A percentile compares a stretch with the other conserved stretches of the same genome.
phyloP scores from a whole-genome alignment of 2,113 vertebrate genomes.

The Peromyscus leucopus region DNA sequence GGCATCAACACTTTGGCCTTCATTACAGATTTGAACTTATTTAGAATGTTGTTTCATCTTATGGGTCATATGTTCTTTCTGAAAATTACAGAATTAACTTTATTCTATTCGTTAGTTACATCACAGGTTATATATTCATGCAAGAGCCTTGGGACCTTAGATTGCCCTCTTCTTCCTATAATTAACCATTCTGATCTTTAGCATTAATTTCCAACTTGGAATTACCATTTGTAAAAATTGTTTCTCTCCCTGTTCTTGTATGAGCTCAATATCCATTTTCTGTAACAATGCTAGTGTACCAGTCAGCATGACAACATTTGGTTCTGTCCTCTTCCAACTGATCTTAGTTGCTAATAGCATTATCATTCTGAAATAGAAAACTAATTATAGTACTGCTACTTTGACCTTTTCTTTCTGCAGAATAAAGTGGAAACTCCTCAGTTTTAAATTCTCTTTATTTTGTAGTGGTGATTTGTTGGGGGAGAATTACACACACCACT shows the following conservation, averaged over 20 bases:
- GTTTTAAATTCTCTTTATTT: neutral
- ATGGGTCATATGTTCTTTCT: neutral
- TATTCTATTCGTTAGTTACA: neutral
- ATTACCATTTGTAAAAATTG: neutral
- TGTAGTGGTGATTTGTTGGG: neutral
- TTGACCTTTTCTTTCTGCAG: neutral
- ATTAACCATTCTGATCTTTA: neutral
- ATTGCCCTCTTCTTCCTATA: neutral
- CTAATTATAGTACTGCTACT: neutral
- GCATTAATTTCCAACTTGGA: neutral
- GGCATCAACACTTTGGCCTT: neutral
- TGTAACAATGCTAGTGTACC: neutral
- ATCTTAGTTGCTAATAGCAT: neutral
- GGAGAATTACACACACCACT: neutral
- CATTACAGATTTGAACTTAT: neutral
- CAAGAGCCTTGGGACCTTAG: neutral
- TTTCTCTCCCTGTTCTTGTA: neutral
- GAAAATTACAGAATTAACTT: neutral
- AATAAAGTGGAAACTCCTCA: neutral
- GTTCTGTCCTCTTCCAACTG: neutral
- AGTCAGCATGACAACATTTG: neutral
- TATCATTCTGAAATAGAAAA: slow-evolving; percentile 18
- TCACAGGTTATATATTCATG: neutral
- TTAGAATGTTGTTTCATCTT: slow-evolving; percentile 23
- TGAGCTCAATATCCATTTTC: neutral